Conservation (phyloP, 1,140 invertebrate genomes). For the Yoshiicerus persimilis region DNA sequence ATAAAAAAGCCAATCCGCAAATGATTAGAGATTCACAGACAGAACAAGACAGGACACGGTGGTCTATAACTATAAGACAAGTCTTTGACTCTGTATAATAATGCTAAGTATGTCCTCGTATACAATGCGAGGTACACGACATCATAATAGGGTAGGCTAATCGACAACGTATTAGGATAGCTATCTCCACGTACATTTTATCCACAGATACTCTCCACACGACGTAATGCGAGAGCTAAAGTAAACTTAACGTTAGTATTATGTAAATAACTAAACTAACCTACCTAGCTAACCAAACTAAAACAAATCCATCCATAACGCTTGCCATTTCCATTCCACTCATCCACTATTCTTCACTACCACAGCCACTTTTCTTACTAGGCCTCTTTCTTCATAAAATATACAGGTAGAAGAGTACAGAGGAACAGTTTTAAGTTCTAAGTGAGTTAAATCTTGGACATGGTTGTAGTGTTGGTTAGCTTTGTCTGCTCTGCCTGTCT, state of each 20-base stretch:
- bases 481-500: neutral
- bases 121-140: too few species aligned
- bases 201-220: too few species aligned
- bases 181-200: too few species aligned
- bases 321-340: neutral
- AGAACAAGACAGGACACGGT: neutral
- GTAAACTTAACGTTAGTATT: neutral
- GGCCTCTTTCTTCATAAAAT: neutral
- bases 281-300: neutral
- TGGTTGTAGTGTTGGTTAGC: neutral
- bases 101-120: too few species aligned
- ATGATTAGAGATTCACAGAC: neutral
- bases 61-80: neutral
- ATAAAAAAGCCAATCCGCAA: neutral
- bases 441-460: neutral
- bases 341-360: neutral
- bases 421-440: neutral
- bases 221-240: neutral
- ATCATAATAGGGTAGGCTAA: too few species aligned
- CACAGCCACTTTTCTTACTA: neutral
- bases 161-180: neutral
- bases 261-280: constrained; percentile 6
- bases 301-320: neutral
- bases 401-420: neutral
- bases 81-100: neutral